A percentile compares a stretch with the other conserved stretches of the same genome.
phyloP scores from a whole-genome alignment of 1,140 invertebrate species.

The Physella acuta region DNA sequence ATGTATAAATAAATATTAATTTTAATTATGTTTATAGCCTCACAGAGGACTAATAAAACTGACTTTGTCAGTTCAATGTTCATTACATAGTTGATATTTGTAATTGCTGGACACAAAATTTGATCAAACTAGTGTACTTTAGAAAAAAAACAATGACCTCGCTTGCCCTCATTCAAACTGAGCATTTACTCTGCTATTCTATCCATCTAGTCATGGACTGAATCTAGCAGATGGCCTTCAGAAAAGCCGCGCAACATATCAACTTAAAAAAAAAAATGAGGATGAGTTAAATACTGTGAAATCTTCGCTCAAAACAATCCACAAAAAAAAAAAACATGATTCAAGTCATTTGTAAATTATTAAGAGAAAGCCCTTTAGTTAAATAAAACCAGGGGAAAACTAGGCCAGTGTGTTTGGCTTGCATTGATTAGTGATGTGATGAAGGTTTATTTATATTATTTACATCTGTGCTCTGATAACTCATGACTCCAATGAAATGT shows the following conservation, averaged over 20 bases:
- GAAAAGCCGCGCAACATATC: background rate
- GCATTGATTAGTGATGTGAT: background rate
- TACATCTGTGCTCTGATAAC: background rate
- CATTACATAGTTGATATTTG: too few species aligned
- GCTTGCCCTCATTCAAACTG: background rate
- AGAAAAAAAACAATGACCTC: background rate
- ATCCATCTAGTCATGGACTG: too few species aligned
- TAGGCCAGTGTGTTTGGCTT: background rate
- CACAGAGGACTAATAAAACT: too few species aligned
- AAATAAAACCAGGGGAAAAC: background rate
- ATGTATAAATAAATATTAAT: too few species aligned
- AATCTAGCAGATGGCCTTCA: background rate
- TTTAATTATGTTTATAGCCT: too few species aligned
- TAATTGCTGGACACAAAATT: too few species aligned
- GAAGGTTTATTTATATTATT: background rate
- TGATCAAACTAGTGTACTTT: background rate
- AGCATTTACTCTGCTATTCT: too few species aligned
- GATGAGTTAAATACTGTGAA: background rate
- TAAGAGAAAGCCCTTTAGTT: slow-evolving; percentile 21
- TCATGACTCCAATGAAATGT: too few species aligned
- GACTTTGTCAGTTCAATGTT: too few species aligned
- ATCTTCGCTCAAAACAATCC: background rate
- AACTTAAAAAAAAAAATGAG: background rate
- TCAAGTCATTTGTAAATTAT: background rate
- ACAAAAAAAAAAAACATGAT: background rate